Evolutionary conservation across 1,140 invertebrate genomes (phyloP), one percentile per base, ranked within the genome.

Genomic region (Brachionus angularis): DNA sequence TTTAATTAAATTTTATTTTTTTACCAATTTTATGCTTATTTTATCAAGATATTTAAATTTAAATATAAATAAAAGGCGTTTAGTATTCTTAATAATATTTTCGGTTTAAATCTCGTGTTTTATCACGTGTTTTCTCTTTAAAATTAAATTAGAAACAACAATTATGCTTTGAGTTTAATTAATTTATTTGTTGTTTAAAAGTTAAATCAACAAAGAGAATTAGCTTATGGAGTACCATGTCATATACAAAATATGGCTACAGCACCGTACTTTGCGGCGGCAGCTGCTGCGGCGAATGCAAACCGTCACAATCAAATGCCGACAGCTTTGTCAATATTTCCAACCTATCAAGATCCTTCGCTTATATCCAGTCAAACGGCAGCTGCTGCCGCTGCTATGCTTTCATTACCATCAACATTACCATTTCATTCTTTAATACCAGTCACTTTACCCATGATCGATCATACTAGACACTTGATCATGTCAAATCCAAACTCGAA

Each of bases 361-460:
- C 18, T 55, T 18, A 55, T 64, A 10, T 27, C 61, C 0, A 44
- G 44, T n/a, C 61, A 64, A 23, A 67, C 62, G 4, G 62, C 62
- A 16, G 62, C 62, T 1, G 62, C 62, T 8, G 62, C 62, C 5
- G 62, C 62, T 8, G 62, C 62, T 12, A 67, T 67, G 62, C 62
- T 67, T 14, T 67, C 62, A 1, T 33, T 67, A 3, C 62, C 62
- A 7, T 67, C 62, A 0, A 36, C 33, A 4, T 34, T 58, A 21
- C 53, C 53, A n/a, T 67, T 67, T 42, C 62, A 46, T 18, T 67
- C 62, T 0, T 42, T 67, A 12, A 67, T 67, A 47, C 62, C 62
- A 18, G 62, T 67, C 18, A 47, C 62, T 67, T 34, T 67, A 31
- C 62, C 62, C 1, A 50, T 67, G 62, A 67, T 67, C 23, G 62